Evolutionary conservation across 2,797 vertebrate species (phyloP).

Genomic region (Eidolon dupreanum): DNA sequence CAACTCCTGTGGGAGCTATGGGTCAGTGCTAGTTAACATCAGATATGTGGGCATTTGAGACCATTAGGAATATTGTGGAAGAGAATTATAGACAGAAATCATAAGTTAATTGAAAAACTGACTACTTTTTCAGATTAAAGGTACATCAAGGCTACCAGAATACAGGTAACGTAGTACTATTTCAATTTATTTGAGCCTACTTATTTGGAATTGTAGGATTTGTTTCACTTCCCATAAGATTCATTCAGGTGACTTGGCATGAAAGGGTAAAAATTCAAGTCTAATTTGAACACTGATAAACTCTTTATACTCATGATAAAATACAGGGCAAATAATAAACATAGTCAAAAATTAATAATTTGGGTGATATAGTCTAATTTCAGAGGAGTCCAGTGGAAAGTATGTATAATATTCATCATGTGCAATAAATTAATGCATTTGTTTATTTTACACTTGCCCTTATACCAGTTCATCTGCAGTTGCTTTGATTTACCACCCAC

Average conservation of each 20-base stretch:
- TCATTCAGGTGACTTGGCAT: background rate
- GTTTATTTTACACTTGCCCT: background rate
- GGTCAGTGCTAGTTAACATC: background rate
- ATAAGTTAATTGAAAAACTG: background rate
- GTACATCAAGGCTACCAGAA: background rate
- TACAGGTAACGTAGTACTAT: background rate
- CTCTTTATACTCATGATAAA: background rate
- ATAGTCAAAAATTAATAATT: background rate
- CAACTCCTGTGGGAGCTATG: background rate
- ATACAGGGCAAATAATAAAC: background rate
- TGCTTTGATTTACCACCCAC: background rate
- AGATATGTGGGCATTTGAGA: background rate
- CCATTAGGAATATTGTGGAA: background rate
- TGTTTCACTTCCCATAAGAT: background rate
- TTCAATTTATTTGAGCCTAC: background rate
- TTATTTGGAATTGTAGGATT: background rate
- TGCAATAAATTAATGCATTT: background rate
- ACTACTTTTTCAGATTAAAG: background rate
- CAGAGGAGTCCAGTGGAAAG: background rate
- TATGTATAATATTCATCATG: background rate
- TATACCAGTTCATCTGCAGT: background rate
- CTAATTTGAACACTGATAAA: background rate
- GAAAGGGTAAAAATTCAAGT: background rate
- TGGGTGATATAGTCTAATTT: background rate
- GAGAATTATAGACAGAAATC: background rate